These are phyloP conservation scores for Nomada fabriciana DNA, from an alignment of 2,888 invertebrate species.

Conservation along the genomic window DNA sequence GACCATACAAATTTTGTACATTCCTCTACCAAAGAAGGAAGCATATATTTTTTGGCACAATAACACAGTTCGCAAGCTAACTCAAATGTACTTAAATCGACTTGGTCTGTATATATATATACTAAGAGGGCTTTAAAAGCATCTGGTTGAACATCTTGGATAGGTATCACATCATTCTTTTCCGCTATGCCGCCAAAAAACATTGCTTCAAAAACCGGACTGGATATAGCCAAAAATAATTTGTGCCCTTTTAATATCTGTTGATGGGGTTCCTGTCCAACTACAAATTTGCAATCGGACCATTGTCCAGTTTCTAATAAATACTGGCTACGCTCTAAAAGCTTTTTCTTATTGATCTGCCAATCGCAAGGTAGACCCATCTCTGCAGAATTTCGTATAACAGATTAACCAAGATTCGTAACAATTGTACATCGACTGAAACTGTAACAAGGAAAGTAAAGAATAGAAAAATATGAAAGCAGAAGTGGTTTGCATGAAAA, in stretches of 20 bases:
- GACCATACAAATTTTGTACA: conserved; percentile 95
- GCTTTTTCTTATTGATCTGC: conserved; percentile 90
- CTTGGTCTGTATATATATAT: conserved; percentile 92
- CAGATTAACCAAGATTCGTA: conserved; percentile 5
- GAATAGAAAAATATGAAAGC: not conserved
- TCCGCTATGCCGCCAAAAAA: conserved; percentile 94
- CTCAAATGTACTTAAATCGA: conserved; percentile 92
- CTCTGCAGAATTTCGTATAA: conserved; percentile 27
- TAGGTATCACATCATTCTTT: conserved; percentile 90
- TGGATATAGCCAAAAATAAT: conserved; percentile 93
- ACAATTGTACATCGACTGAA: not conserved
- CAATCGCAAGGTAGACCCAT: conserved; percentile 89
- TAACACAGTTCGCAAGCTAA: conserved; percentile 95
- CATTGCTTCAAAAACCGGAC: conserved; percentile 95
- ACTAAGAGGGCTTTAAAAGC: conserved; percentile 93
- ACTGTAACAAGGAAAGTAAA: conserved; percentile 1
- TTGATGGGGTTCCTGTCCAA: conserved; percentile 91
- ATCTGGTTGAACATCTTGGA: conserved; percentile 94
- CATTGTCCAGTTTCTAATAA: conserved; percentile 92
- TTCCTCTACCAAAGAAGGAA: conserved; percentile 92
- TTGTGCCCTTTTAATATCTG: conserved; percentile 91
- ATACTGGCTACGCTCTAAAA: conserved; percentile 90
- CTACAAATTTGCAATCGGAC: conserved; percentile 93
- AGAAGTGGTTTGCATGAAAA: not conserved
- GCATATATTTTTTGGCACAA: conserved; percentile 95